Evolutionary conservation across 2,113 vertebrate genomes (phyloP), one percentile per base, ranked within the genome.

Genomic region (Pagrus major): DNA sequence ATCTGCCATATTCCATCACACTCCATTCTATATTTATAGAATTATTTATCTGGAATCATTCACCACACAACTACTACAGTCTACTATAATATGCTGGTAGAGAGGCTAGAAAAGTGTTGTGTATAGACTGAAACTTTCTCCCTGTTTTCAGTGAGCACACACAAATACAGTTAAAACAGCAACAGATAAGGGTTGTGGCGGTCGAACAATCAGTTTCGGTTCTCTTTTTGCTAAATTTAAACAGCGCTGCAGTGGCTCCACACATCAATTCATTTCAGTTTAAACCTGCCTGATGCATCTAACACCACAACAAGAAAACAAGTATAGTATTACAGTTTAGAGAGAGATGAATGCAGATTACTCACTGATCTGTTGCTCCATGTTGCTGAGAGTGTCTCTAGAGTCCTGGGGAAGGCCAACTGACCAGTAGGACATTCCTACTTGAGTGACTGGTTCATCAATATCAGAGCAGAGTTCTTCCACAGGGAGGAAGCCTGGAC

Each of bases 371-470:
- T 31, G 93, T 18, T 84, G 85, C 21, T 94, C 94, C 95, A 95
- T 95, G 89, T 37, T 89, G 80, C 81, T 55, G 33, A 66, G 78
- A 72, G 85, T 84, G 81, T 90, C 80, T 67, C 84, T 78, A 37
- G 88, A n/a, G 69, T 93, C 90, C 88, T 88, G 92, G 81, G 94
- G 91, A 37, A 88, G 90, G 63, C 95, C 94, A 41, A 96, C 95
- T 54, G 93, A 95, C 96, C 96, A 97, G 91, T 96, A 97, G 21
- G 91, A 93, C 96, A 97, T 97, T 87, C 67, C 76, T 69, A 21
- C 39, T 73, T 61, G 63, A 80, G 21, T 54, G 54, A 63, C n/a
- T 42, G 51, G 65, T 25, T 33, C 33, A 29, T 41, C 33, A 39
- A 31, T 33, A 8, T 54, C 47, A 60, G 63, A 71, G 67, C 52